Percentiles rank a stretch among this genome's conserved stretches.
Evolutionary conservation across 2,113 vertebrate genomes (phyloP).

Genomic region (Pseudolaguvia tuberculata): DNA sequence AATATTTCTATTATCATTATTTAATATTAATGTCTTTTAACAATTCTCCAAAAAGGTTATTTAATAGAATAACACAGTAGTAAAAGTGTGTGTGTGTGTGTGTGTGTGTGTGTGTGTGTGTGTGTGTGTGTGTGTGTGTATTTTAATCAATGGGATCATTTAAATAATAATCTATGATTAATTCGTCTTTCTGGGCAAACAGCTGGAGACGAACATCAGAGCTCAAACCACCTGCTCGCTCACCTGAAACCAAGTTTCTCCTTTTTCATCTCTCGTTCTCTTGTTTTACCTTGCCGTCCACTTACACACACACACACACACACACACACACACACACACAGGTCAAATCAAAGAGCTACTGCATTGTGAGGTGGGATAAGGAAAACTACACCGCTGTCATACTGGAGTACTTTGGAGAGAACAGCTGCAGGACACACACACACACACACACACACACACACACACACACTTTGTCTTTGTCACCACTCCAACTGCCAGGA

Average conservation of each 20-base stretch:
- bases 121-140: not conserved
- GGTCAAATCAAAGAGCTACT: slow-evolving; percentile 60
- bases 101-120: too few relatives aligned
- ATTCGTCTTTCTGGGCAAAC: slow-evolving; percentile 6
- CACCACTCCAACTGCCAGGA: slow-evolving; percentile 34
- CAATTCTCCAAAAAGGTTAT: too few relatives aligned
- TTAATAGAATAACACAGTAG: too few relatives aligned
- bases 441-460: slow-evolving; percentile 28
- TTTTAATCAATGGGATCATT: not conserved
- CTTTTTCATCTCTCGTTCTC: slow-evolving; percentile 29
- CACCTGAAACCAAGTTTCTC: slow-evolving; percentile 59
- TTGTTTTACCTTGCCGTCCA: slow-evolving; percentile 9
- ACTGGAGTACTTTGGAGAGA: slow-evolving; percentile 56
- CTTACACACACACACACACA: slow-evolving; percentile 48
- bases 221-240: slow-evolving; percentile 56
- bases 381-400: slow-evolving; percentile 64
- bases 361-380: slow-evolving; percentile 51
- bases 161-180: not conserved
- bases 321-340: slow-evolving; percentile 48
- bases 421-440: slow-evolving; percentile 64
- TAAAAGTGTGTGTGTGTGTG: too few relatives aligned
- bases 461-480: slow-evolving; percentile 55
- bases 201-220: slow-evolving; percentile 37
- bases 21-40: too few relatives aligned
- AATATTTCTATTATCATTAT: not conserved